Percentiles rank a stretch among this genome's conserved stretches.
phyloP scores from a whole-genome alignment of 2,888 invertebrate species.

The Acleris holmiana region DNA sequence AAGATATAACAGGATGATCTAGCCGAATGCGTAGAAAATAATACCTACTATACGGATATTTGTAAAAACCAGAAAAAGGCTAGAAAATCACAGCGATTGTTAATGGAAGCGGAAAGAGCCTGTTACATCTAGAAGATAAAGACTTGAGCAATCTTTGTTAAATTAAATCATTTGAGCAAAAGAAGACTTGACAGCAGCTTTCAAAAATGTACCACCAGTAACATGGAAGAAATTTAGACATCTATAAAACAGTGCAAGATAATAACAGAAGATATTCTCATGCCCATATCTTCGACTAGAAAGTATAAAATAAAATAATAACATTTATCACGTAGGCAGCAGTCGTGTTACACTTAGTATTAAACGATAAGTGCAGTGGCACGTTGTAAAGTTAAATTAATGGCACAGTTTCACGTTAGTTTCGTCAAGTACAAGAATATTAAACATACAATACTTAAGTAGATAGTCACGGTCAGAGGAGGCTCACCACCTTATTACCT shows the following conservation, averaged over 20 bases:
- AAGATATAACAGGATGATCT: constrained; percentile 54
- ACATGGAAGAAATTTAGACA: constrained; percentile 39
- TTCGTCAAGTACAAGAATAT: constrained; percentile 75
- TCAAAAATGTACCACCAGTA: constrained; percentile 60
- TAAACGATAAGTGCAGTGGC: constrained; percentile 79
- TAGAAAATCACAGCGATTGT: background rate
- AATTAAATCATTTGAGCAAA: constrained; percentile 80
- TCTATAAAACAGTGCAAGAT: constrained; percentile 53
- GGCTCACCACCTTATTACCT: constrained; percentile 49
- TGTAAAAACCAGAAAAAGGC: constrained; percentile 3
- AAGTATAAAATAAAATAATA: constrained; percentile 75
- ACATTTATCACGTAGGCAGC: constrained; percentile 79
- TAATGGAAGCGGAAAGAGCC: constrained; percentile 8
- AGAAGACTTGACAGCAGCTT: constrained; percentile 72
- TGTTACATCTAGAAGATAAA: constrained; percentile 50
- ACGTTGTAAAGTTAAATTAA: constrained; percentile 81
- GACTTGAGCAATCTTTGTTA: constrained; percentile 82
- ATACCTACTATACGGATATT: constrained; percentile 27
- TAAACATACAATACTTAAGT: constrained; percentile 62
- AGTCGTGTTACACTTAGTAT: constrained; percentile 80
- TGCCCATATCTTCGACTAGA: constrained; percentile 79
- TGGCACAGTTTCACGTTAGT: constrained; percentile 85
- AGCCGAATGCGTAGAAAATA: constrained; percentile 51
- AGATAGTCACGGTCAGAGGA: constrained; percentile 56
- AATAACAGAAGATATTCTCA: constrained; percentile 69